Evolutionary conservation across 30 jellyfish, hydroid and myxozoan genomes (phyloP).

Genomic region (Aurelia aurita): DNA sequence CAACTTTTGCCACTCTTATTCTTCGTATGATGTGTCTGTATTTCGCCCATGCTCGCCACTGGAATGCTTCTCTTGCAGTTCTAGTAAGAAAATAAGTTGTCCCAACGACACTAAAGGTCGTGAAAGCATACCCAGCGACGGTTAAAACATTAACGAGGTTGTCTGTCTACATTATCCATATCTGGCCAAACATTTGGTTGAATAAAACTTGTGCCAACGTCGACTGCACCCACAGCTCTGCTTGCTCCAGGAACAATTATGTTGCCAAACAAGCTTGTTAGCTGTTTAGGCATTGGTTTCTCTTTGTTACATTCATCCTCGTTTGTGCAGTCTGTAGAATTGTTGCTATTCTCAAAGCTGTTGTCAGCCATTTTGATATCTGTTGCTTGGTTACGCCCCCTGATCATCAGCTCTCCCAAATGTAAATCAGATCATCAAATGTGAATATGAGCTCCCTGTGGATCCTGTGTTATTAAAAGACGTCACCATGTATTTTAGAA

Average conservation of each 20-base stretch:
- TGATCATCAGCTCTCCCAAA: too few species aligned
- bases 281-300: slow-evolving; percentile 73
- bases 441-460: too few species aligned
- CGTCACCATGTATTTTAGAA: too few species aligned
- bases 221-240: slow-evolving; percentile 64
- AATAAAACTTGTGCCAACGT: slow-evolving; percentile 47
- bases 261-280: slow-evolving; percentile 45
- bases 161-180: slow-evolving; percentile 68
- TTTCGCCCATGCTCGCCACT: slow-evolving; percentile 64
- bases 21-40: slow-evolving; percentile 22
- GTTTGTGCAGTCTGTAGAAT: neutral
- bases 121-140: slow-evolving; percentile 66
- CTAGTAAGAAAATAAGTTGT: slow-evolving; percentile 56
- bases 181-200: slow-evolving; percentile 77
- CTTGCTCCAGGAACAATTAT: slow-evolving; percentile 47
- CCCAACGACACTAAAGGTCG: slow-evolving; percentile 70
- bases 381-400: too few species aligned
- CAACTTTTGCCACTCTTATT: too few species aligned
- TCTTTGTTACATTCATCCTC: slow-evolving; percentile 17
- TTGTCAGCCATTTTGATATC: slow-evolving; percentile 30
- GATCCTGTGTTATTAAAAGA: too few species aligned
- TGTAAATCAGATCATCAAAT: too few species aligned
- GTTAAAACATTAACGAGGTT: slow-evolving; percentile 66
- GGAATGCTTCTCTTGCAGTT: slow-evolving; percentile 59
- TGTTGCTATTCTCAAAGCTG: neutral